Base-by-base conservation (phyloP, 2,888 invertebrate species). In the Onthophagus sagittarius region DNA sequence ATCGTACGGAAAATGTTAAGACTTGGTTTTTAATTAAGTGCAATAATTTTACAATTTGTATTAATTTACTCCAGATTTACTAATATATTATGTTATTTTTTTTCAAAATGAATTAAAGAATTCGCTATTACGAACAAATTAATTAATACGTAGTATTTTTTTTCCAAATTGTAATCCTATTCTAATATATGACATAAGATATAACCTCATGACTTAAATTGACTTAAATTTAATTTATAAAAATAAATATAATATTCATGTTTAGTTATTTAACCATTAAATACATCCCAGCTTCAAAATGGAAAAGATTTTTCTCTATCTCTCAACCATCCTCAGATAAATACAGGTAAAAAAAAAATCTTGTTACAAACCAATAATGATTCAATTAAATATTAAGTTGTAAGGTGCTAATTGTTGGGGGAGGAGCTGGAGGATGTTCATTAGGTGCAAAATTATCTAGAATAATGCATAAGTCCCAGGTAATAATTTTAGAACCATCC, bases 361-460 rank as follows among this genome's bases (percentile, higher is more conserved):
- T 53, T 53, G 3, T 23, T 23, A 23, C 23, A 23, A 3, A 53
- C 39, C 2, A 11, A 4, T 53, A 4, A 23, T 2, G 1, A 53
- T 9, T 53, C 6, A 33, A 53, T 53, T 9, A 53, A 53, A 53
- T 53, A 14, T 72, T 70, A 77, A 94, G 94, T 77, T 95, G 94
- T 80, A 93, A 95, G 85, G 84, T 99, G 63, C 86, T 98, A 70
- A 92, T 99, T 1, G 90, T 98, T 13, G 99, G 99, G 2, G 98
- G 97, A 0, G 99, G 99, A 0, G 87, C 95, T 0, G 99, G 95
- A 1, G 99, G 99, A 0, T 95, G 95, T 82, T 90, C 96, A 0
- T 90, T 96, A 79, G 96, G 97, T 4, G 93, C 96, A 32, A 97
- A 95, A 85, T 92, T 98, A 79, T 88, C 92, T 0, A 88, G 89